Percentiles rank a stretch among this genome's conserved stretches.
These are phyloP conservation scores for Alloscopus bannaensis DNA, from an alignment of 2,888 invertebrate species.

Conservation along the genomic window DNA sequence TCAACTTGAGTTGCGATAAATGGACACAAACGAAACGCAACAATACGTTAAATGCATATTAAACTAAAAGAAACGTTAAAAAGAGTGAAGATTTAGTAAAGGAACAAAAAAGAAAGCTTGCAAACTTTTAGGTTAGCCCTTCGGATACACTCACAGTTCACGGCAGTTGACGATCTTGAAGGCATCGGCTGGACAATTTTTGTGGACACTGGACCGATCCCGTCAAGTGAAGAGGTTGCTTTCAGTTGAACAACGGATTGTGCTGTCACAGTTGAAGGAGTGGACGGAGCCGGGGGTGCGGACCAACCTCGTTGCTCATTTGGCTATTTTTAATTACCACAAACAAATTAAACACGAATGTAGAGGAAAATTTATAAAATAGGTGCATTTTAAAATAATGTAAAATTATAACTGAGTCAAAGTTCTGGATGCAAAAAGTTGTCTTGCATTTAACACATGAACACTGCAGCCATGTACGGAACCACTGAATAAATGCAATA, in stretches of 20 bases:
- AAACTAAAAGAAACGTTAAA: not conserved
- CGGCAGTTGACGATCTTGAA: slow-evolving; percentile 64
- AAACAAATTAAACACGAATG: slow-evolving; percentile 1
- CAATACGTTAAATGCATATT: not conserved
- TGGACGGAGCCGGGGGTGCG: slow-evolving; percentile 64
- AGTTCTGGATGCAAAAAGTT: slow-evolving; percentile 1
- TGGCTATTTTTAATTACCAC: slow-evolving; percentile 9
- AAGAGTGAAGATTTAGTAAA: too few species aligned
- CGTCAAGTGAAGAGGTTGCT: slow-evolving; percentile 70
- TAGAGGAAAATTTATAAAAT: not conserved
- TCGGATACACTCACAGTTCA: slow-evolving; percentile 61
- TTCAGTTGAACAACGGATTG: slow-evolving; percentile 70
- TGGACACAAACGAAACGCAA: too few species aligned
- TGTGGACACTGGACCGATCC: slow-evolving; percentile 68
- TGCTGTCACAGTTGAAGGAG: slow-evolving; percentile 65
- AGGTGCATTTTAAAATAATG: too few species aligned
- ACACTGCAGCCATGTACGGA: not conserved
- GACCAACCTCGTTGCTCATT: slow-evolving; percentile 63
- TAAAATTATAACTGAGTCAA: not conserved
- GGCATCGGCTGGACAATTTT: slow-evolving; percentile 70
- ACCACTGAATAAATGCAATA: not conserved
- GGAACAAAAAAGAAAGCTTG: slow-evolving; percentile 5
- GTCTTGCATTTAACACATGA: not conserved
- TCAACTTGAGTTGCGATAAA: too few species aligned
- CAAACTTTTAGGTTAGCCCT: not conserved